Conservation (phyloP, 2,888 invertebrate species). For the Pomacea canaliculata region DNA sequence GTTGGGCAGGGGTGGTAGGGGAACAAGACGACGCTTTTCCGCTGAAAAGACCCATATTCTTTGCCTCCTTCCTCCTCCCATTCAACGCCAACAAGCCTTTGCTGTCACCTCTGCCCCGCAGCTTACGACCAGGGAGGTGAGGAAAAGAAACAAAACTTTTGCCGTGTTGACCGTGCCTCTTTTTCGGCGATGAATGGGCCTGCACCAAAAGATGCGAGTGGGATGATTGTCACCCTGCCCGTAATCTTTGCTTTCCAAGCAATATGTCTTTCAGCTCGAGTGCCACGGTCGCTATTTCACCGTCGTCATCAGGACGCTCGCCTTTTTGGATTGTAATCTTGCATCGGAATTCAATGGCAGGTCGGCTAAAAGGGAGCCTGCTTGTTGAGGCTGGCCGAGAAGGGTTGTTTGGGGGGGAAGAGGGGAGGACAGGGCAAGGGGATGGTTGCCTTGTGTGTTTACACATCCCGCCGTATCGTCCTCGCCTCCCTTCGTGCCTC, state of each 20-base stretch:
- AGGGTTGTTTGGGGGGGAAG: not conserved
- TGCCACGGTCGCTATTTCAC: conserved; percentile 23
- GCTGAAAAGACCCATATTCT: no score
- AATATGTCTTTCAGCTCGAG: conserved; percentile 34
- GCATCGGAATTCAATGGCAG: conserved; percentile 32
- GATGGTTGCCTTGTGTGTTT: conserved; percentile 2
- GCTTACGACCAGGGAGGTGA: no score
- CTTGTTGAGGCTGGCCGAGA: not conserved
- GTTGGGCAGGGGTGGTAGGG: no score
- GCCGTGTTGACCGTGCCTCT: conserved; percentile 10
- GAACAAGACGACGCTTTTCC: no score
- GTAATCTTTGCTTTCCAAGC: conserved; percentile 33
- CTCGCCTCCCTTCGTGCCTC: not conserved
- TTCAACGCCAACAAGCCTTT: no score
- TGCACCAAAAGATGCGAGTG: not conserved
- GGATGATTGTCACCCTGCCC: conserved; percentile 19
- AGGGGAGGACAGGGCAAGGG: not conserved
- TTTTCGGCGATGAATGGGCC: conserved; percentile 8
- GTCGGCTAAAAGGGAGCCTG: not conserved
- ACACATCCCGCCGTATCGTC: conserved; percentile 3
- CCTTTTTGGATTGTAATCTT: conserved; percentile 32
- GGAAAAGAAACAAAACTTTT: not conserved
- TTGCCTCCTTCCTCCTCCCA: no score
- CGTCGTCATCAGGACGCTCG: conserved; percentile 22
- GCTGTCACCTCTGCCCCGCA: no score